Evolutionary conservation across 2,113 vertebrate genomes (phyloP), one percentile per base, ranked within the genome.

Genomic region (Labeo rohita): DNA sequence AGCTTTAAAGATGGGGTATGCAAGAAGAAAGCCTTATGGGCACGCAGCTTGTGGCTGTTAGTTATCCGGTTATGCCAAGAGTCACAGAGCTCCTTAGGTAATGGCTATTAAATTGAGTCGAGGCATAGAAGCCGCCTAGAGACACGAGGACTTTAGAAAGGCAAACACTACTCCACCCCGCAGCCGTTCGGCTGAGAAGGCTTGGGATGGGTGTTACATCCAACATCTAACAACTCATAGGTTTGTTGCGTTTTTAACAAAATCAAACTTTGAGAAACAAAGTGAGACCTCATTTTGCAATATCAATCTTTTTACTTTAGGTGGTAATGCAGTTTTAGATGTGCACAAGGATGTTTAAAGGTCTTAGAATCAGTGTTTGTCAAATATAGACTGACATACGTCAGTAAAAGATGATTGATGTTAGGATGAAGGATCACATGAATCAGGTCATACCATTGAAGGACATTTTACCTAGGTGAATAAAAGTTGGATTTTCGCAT

Each of bases 41-140:
- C 85, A 91, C 76, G 80, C 91, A 85, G 90, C 92, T 92, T 87
- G 83, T 87, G 91, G 95, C 92, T 93, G 91, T 92, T 93, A 91
- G 91, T 93, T 93, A 89, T 92, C 91, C 90, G 90, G 77, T 89
- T 90, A 90, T 87, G 92, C 93, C 94, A 85, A 81, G 63, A 93
- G 94, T 91, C 87, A 91, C 88, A 91, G 89, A 89, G 75, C 85
- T 87, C 92, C 91, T 83, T 86, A 90, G 93, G 92, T 91, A 86
- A 92, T 92, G 86, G 89, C 74, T 90, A 91, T 86, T 88, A 82
- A 86, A 93, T 92, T 92, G 78, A 89, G 85, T 93, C 80, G 87
- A 86, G 87, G 91, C 87, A 89, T 77, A 90, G 90, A 90, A 88
- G 80, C 88, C 85, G 90, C 93, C 92, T 87, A 83, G 59, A 92